Evolutionary conservation across 2,113 vertebrate genomes (phyloP), one percentile per base, ranked within the genome.

Genomic region (Macroglossus sobrinus): DNA sequence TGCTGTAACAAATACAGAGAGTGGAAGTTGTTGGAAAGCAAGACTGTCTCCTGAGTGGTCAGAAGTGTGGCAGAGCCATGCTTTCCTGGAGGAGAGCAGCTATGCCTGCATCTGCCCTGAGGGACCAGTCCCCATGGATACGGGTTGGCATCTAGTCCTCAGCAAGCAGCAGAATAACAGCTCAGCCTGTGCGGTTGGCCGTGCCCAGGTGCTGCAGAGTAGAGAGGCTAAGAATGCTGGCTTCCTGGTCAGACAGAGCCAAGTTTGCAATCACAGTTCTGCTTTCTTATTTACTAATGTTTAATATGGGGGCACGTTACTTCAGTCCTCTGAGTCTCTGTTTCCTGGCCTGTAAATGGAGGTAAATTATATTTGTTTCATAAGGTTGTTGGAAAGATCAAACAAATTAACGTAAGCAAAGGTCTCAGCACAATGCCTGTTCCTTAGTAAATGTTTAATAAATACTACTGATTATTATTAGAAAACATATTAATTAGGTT

Each of bases 401-500:
- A 64, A 80, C 53, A 88, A 47, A 47, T 88, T 90, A 92, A 71
- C 50, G 40, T 15, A 87, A 69, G 53, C 59, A 68, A 61, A 95
- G 55, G 1, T 93, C 75, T 95, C 66, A 55, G 55, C 66, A 91
- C 38, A 84, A 89, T 93, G 88, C 53, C 59, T 88, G 12, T 88
- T 33, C 28, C 78, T 88, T 85, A 66, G 38, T 78, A 64, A 96
- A 38, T 96, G 85, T 93, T 96, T 95, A 94, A 96, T 95, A 92
- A 91, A 93, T 91, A 91, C 43, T 74, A 45, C 61, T 64, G 63
- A 80, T 92, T 92, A 91, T 95, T 93, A 91, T 88, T 91, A 91
- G 90, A 85, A 96, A 97, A 89, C 75, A 74, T 90, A 80, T 95
- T 97, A 96, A 84, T 92, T 95, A 92, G 66, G 55, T 78, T 71